phyloP scores from a whole-genome alignment of 2,797 vertebrate species.

The Brachyrhaphis roseni region DNA sequence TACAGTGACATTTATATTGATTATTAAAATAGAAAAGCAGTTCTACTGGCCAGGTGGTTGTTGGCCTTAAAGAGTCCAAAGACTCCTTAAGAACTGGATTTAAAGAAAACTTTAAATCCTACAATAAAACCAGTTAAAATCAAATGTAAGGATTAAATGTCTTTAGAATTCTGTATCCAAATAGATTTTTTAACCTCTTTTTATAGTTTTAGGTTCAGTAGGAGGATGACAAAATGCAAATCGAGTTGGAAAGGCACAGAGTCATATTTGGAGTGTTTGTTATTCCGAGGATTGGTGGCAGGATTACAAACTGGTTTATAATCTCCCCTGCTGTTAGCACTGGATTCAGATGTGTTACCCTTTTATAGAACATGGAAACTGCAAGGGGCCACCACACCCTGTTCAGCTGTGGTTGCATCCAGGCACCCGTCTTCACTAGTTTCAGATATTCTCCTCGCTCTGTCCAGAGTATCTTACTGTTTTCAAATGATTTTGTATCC shows the following conservation, averaged over 20 bases:
- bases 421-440: not conserved
- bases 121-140: not conserved
- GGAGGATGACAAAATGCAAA: constrained; percentile 19
- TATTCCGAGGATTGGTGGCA: constrained; percentile 27
- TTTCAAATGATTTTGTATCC: not conserved
- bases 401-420: constrained; percentile 10
- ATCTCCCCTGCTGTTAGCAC: constrained; percentile 5
- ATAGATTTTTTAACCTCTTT: constrained; percentile 15
- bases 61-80: constrained; percentile 2
- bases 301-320: constrained; percentile 28
- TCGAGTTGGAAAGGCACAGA: constrained; percentile 30
- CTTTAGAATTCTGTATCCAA: not conserved
- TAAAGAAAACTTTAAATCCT: constrained; percentile 39
- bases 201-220: constrained; percentile 29
- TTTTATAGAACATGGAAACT: constrained; percentile 11
- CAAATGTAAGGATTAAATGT: not conserved
- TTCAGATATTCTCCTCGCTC: not conserved
- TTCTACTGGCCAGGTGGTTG: not conserved
- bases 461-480: not conserved
- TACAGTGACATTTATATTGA: not conserved
- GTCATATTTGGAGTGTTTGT: constrained; percentile 36
- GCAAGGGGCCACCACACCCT: not conserved
- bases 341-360: constrained; percentile 11
- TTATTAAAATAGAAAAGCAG: not conserved
- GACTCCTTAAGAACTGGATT: constrained; percentile 19